These are phyloP conservation scores for Lepus europaeus DNA, from an alignment of 2,113 vertebrate species.

Conservation along the genomic window DNA sequence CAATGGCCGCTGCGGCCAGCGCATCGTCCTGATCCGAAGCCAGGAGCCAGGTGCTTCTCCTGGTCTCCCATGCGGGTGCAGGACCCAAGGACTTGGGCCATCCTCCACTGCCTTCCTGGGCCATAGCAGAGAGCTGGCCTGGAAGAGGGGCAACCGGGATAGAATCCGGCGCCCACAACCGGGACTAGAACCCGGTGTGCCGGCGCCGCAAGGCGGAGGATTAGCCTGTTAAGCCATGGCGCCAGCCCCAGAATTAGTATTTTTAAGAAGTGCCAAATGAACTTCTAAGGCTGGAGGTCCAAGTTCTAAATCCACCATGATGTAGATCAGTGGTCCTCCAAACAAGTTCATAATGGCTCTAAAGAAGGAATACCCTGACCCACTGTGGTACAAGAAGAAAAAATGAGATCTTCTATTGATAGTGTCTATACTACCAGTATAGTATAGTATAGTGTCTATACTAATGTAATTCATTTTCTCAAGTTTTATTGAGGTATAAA, in stretches of 20 bases:
- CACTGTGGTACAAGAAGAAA: background rate
- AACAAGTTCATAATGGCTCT: background rate
- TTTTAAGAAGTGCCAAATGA: conserved; percentile 1
- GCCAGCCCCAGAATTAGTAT: background rate
- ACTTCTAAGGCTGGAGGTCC: background rate
- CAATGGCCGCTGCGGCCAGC: no score
- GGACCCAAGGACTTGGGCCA: no score
- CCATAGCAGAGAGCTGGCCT: no score
- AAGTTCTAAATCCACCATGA: background rate
- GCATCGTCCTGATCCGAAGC: no score
- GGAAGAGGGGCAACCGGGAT: no score
- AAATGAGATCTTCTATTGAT: background rate
- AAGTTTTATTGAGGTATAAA: background rate
- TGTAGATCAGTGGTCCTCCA: background rate
- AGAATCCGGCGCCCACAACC: no score
- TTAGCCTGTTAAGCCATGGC: no score
- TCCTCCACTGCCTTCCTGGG: no score
- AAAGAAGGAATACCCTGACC: background rate
- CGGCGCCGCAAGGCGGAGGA: no score
- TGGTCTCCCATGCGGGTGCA: no score
- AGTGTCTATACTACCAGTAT: background rate
- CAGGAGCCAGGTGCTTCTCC: no score
- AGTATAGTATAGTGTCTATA: background rate
- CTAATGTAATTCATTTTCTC: background rate
- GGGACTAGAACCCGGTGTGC: no score